Evolutionary conservation across 2,888 invertebrate species (phyloP), one percentile per base, ranked within the genome.

Genomic region (Rhopalosiphum nymphaeae): DNA sequence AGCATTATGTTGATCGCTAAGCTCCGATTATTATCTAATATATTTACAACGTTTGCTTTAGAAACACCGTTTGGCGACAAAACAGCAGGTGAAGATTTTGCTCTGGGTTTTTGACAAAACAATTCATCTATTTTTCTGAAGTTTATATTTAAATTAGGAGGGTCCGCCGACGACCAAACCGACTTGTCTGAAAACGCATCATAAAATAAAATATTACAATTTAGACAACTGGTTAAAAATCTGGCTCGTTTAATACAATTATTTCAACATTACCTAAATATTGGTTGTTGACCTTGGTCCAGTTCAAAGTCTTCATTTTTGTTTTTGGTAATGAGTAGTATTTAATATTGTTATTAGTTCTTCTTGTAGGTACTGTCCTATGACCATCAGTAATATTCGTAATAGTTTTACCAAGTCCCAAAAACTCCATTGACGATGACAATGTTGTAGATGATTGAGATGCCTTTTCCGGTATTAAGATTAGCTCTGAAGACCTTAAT

Each of bases 1-100:
- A 97, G 95, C 95, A 96, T 96, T 89, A 97, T 96, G 95, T 96
- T 96, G 44, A 96, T 96, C 93, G 96, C 96, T 95, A 97, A 96
- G 95, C 96, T 96, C 85, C 96, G 95, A 95, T 96, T 96, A 94
- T 95, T 95, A 95, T 96, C 96, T 91, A 96, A 95, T 36, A 97
- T 95, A 91, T 95, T 95, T 7, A 95, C 95, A 87, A 95, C 93
- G n/a, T 94, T 85, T 10, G 94, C 44, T 42, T 92, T 94, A 25
- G 95, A 61, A 3, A 92, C 16, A 67, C 56, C 89, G 21, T 53
- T 53, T 0, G 89, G 36, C 1, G 94, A 85, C n/a, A 95, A 46
- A 1, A 90, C 90, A 16, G 86, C 94, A 91, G 92, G 95, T 91
- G 92, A 95, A 94, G 95, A 95, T 1, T 95, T 91, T 0, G 95